phyloP scores from a whole-genome alignment of 1,140 invertebrate species.

The Diorhabda carinulata region DNA sequence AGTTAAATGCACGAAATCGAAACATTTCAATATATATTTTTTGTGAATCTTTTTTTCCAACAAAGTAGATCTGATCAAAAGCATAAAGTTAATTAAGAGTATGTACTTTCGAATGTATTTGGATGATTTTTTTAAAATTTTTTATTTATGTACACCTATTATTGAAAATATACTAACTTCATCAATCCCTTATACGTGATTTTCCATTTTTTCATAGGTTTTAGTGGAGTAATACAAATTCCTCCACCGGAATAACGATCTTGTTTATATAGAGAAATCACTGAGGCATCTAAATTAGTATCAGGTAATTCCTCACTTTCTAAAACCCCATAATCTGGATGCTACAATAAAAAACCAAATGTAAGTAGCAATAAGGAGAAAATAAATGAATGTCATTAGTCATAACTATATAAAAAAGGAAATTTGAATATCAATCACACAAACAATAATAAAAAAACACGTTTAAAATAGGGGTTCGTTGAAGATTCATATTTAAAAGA shows the following conservation, averaged over 20 bases:
- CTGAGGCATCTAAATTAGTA: constrained; percentile 57
- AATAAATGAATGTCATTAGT: too few species aligned
- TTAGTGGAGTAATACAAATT: constrained; percentile 56
- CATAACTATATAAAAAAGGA: too few species aligned
- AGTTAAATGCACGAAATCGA: not conserved
- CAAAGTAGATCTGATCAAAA: too few species aligned
- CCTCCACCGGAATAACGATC: constrained; percentile 62
- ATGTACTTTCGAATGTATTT: not conserved
- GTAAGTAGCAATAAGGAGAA: too few species aligned
- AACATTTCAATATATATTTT: too few species aligned
- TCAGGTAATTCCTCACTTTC: constrained; percentile 63
- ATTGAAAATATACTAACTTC: constrained; percentile 49
- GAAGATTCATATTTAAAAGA: not conserved
- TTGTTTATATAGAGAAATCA: constrained; percentile 38
- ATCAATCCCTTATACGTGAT: constrained; percentile 61
- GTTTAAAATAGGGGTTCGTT: too few species aligned
- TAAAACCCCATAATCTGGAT: constrained; percentile 63
- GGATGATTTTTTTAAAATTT: constrained; percentile 2
- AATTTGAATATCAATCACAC: too few species aligned
- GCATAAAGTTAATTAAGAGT: too few species aligned
- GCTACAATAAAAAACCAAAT: constrained; percentile 37
- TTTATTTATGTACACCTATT: not conserved
- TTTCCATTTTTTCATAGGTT: constrained; percentile 66
- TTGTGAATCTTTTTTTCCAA: too few species aligned
- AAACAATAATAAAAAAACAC: too few species aligned